A percentile compares a stretch with the other conserved stretches of the same genome.
phyloP scores from a whole-genome alignment of 2,113 vertebrate genomes.

The Chaetura pelagica region DNA sequence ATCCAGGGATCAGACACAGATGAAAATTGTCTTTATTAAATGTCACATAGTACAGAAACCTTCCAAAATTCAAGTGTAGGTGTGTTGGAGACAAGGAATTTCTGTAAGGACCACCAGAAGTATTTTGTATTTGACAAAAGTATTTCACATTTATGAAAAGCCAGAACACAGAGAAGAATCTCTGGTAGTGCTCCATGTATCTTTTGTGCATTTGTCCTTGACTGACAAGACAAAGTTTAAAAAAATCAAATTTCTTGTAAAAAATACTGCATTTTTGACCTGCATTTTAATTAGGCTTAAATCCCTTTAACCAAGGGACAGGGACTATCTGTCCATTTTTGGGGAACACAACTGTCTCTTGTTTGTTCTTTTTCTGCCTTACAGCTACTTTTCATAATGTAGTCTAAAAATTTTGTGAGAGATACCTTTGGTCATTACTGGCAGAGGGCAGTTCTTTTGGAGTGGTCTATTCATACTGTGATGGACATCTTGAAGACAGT shows the following conservation, averaged over 20 bases:
- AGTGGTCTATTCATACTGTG: neutral
- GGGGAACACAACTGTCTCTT: neutral
- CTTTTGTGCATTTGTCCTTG: neutral
- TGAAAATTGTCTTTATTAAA: neutral
- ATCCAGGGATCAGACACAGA: neutral
- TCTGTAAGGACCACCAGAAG: neutral
- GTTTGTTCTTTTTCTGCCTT: neutral
- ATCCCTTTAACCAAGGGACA: neutral
- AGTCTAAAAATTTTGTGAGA: neutral
- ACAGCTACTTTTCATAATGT: neutral
- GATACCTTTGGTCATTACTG: neutral
- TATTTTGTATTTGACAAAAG: no score
- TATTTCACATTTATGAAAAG: neutral
- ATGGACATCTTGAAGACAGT: neutral
- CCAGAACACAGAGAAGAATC: neutral
- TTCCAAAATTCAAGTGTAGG: neutral
- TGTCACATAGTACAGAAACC: neutral
- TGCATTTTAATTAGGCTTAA: neutral
- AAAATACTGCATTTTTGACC: neutral
- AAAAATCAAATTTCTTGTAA: neutral
- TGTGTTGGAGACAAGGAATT: neutral
- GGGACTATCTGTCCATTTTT: neutral
- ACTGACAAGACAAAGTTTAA: neutral
- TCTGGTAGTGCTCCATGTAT: neutral
- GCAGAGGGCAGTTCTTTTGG: neutral